Evolutionary conservation across 2,797 vertebrate genomes (phyloP), one percentile per base, ranked within the genome.

Genomic region (Tapirus indicus): DNA sequence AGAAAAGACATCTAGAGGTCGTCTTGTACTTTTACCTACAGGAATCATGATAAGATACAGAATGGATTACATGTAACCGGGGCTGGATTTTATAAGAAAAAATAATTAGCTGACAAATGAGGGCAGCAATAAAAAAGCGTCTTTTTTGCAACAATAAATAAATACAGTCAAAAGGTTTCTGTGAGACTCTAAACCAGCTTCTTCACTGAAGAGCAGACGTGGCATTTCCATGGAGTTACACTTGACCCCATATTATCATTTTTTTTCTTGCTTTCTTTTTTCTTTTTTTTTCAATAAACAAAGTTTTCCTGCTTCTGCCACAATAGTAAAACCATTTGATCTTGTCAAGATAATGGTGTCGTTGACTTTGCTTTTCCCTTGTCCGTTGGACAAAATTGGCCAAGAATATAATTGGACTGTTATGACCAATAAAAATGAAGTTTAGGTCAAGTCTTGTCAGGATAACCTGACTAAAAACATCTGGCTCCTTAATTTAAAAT

Each of bases 91-190:
- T 98, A 98, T 99, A 99, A 98, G 98, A 99, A 99, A 98, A 99
- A 99, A 99, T 99, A 99, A 99, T 99, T 98, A 99, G 99, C 99
- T 98, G 99, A 99, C 99, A 99, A 98, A 99, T 98, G 99, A 99
- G 99, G 98, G 98, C 98, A 99, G 99, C 98, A 98, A 99, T 98
- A 99, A 99, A 99, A 99, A 99, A 99, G 98, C 98, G 98, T 99
- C 98, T 98, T 99, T 99, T 99, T 99, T 99, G 99, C 99, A 99
- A 99, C 99, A 99, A 99, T 99, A 99, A 99, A 99, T 99, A 98
- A 99, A 99, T 98, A 99, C 98, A 99, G 98, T 99, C 95, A 99
- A 98, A 97, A 99, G 98, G 99, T 99, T 99, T 98, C 99, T 99
- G 98, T 98, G 98, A 99, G 98, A 99, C 98, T 99, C 99, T 99